phyloP scores from a whole-genome alignment of 2,888 invertebrate genomes.

The Aproaerema taeniolella region DNA sequence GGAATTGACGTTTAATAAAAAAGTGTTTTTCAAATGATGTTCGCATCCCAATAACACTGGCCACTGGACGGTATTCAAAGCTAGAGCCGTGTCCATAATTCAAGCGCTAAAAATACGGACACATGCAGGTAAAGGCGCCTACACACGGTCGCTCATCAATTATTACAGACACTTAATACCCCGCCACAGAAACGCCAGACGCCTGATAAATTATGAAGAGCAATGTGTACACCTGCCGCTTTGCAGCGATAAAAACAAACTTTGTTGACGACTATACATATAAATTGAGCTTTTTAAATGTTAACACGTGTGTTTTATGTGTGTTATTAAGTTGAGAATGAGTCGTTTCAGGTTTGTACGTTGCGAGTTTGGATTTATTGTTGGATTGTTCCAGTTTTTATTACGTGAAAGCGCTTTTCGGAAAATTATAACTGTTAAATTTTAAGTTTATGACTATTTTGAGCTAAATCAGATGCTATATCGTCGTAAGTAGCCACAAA shows the following conservation, averaged over 20 bases:
- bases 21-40: too few relatives aligned
- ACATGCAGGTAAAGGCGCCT: constrained; percentile 1
- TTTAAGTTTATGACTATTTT: too few relatives aligned
- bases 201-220: constrained; percentile 15
- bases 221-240: constrained; percentile 13
- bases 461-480: too few relatives aligned
- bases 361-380: too few relatives aligned
- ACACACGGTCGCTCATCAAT: constrained; percentile 18
- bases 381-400: too few relatives aligned
- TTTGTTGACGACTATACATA: background rate
- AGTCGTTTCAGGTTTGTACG: too few relatives aligned
- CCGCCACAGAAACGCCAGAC: constrained; percentile 12
- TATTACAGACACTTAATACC: constrained; percentile 20
- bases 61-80: background rate
- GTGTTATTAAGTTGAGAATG: background rate
- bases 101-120: background rate
- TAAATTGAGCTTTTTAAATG: background rate
- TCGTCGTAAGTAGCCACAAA: too few relatives aligned
- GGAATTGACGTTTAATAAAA: too few relatives aligned
- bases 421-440: too few relatives aligned
- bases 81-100: background rate
- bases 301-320: background rate
- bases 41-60: too few relatives aligned
- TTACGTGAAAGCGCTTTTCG: too few relatives aligned
- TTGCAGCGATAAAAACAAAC: constrained; percentile 13